phyloP scores from a whole-genome alignment of 2,113 vertebrate genomes.

The Dissostichus mawsoni region DNA sequence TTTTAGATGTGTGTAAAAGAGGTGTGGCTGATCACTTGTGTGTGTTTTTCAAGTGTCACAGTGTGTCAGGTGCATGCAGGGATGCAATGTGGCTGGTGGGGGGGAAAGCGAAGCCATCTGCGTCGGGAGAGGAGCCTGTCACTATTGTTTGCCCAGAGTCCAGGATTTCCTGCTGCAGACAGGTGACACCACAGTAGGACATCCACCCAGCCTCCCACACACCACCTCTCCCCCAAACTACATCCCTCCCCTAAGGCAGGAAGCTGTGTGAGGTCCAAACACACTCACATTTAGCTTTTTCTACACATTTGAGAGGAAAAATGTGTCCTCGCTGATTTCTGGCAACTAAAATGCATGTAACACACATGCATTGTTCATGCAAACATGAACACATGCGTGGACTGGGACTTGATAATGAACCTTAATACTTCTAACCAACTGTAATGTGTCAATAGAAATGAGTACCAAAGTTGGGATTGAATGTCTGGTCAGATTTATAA shows the following conservation, averaged over 20 bases:
- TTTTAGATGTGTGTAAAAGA: conserved; percentile 17
- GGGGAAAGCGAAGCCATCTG: conserved; percentile 88
- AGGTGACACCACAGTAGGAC: conserved; percentile 93
- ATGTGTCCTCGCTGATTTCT: not conserved
- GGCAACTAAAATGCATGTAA: not conserved
- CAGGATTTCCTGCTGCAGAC: conserved; percentile 90
- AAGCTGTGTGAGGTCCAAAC: conserved; percentile 61
- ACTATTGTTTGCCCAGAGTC: conserved; percentile 89
- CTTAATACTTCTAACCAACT: not conserved
- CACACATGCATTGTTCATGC: not conserved
- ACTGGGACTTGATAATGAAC: not conserved
- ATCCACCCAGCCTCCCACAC: conserved; percentile 76
- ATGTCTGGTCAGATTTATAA: not conserved
- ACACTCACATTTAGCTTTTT: not conserved
- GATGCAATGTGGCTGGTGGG: conserved; percentile 86
- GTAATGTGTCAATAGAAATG: not conserved
- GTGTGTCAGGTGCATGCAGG: conserved; percentile 77
- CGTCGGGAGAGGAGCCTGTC: conserved; percentile 92
- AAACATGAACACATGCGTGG: not conserved
- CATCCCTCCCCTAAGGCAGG: conserved; percentile 42
- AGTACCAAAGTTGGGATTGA: not conserved
- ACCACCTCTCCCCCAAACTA: conserved; percentile 33
- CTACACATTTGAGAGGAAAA: conserved; percentile 6
- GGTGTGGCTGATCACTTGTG: conserved; percentile 55
- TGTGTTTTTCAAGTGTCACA: conserved; percentile 59